Base-by-base conservation (phyloP, 2,888 invertebrate species). In the Leptinotarsa rubiginosa region DNA sequence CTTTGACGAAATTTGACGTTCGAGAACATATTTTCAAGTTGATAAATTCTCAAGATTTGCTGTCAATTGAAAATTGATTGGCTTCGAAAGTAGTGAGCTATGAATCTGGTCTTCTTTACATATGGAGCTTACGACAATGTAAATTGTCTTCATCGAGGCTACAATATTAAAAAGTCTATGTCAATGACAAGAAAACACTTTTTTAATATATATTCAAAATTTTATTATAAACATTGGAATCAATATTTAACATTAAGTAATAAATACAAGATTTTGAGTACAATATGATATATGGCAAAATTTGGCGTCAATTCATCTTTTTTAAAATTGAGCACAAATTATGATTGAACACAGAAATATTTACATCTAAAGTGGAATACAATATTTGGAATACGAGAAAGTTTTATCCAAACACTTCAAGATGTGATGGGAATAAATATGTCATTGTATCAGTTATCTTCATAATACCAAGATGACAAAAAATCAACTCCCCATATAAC, bases 221-320 rank as follows among this genome's bases (percentile, higher is more conserved):
- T 78, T 81, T 79, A 79, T 81, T 83, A 82, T 80, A 81, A 82
- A 82, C 81, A 82, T 80, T 80, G 81, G 81, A 82, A 82, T 81
- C 75, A 75, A 74, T 67, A 67, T 76, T 79, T 78, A 74, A 76
- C 73, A 75, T 81, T 81, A 81, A 78, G 75, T 81, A 79, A 82
- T 83, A 82, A 82, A 82, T 82, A 83, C 79, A 79, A 62, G 31
- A 62, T 77, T 76, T 79, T 77, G 73, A 75, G 73, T 75, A 78
- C 69, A 78, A 74, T 76, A 76, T 76, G 78, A 80, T 81, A 80
- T 83, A 83, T 83, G 84, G 84, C 83, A 83, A 83, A 81, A 80
- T 83, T 84, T 83, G 84, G 83, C 83, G 81, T 81, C 81, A 83
- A 81, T 79, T 82, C 31, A 75, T 73, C 71, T 76, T 78, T 77